Percentiles rank a stretch among this genome's conserved stretches.
Evolutionary conservation across 2,888 invertebrate genomes (phyloP).

Genomic region (Andrena hattorfiana): DNA sequence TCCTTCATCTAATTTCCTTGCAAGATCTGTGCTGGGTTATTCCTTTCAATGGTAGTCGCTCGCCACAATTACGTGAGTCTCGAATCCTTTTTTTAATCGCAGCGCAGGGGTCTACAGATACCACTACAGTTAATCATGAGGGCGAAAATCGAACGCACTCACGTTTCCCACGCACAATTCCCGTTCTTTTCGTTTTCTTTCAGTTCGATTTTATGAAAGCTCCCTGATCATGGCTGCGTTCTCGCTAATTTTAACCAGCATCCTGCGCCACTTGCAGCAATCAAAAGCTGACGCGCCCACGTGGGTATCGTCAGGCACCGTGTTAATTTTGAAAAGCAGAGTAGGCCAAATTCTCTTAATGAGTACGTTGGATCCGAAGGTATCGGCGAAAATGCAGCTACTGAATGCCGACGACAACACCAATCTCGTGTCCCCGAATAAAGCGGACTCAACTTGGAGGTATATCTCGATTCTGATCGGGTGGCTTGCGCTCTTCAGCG

Average conservation of each 20-base stretch:
- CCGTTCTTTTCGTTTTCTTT: slow-evolving; percentile 33
- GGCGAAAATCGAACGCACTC: no score
- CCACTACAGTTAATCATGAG: no score
- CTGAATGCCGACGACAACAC: slow-evolving; percentile 69
- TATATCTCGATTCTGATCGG: slow-evolving; percentile 73
- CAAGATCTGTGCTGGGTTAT: slow-evolving; percentile 87
- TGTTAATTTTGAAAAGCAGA: slow-evolving; percentile 73
- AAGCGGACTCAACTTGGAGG: slow-evolving; percentile 70
- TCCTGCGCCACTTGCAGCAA: slow-evolving; percentile 70
- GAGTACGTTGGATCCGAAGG: slow-evolving; percentile 76
- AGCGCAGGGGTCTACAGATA: no score
- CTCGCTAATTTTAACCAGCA: slow-evolving; percentile 64
- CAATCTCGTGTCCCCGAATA: slow-evolving; percentile 65
- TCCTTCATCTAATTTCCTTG: slow-evolving; percentile 87
- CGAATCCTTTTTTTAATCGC: background rate
- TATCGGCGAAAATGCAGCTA: slow-evolving; percentile 72
- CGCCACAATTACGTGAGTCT: slow-evolving; percentile 72
- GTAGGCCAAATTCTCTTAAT: slow-evolving; percentile 76
- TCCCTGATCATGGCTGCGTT: slow-evolving; percentile 74
- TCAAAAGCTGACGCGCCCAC: slow-evolving; percentile 69
- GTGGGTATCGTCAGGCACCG: slow-evolving; percentile 71
- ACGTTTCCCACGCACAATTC: background rate
- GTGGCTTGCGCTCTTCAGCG: slow-evolving; percentile 74
- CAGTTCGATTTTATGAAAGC: slow-evolving; percentile 77
- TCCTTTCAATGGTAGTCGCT: slow-evolving; percentile 86